Percentiles rank a stretch among this genome's conserved stretches.
These are phyloP conservation scores for Eretmodus cyanostictus DNA, from an alignment of 2,113 vertebrate genomes.

Conservation along the genomic window DNA sequence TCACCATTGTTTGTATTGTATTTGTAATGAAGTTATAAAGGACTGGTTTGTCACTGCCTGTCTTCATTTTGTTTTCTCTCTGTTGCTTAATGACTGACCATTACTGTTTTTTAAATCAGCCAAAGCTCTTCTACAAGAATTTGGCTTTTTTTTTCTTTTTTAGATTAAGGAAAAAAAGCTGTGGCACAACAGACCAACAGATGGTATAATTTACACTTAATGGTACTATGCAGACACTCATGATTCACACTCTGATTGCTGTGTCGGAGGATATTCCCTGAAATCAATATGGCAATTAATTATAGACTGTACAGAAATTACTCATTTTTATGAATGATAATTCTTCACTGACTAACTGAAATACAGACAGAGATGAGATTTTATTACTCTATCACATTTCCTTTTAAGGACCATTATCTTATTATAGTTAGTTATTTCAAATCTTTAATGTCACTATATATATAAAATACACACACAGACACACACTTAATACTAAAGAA, in stretches of 20 bases:
- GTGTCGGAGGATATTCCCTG: not conserved
- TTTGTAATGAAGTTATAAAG: conserved; percentile 7
- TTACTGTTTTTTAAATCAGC: conserved; percentile 4
- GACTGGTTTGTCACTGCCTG: not conserved
- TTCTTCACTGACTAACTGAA: not conserved
- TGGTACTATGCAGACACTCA: not conserved
- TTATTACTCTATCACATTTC: not conserved
- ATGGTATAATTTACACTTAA: not conserved
- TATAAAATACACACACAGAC: not conserved
- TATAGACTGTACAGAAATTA: not conserved
- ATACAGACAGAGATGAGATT: not conserved
- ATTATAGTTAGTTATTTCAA: not conserved
- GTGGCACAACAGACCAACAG: not conserved
- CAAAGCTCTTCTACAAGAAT: not conserved
- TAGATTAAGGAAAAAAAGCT: not conserved
- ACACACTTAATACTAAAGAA: not conserved
- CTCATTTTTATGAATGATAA: not conserved
- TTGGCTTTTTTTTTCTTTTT: not conserved
- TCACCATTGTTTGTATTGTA: not conserved
- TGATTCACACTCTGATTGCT: not conserved
- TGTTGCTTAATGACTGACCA: not conserved
- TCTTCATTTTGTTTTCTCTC: not conserved
- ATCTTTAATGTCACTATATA: not conserved
- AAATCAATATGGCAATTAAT: conserved; percentile 16
- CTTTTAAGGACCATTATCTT: not conserved